Evolutionary conservation across 2,113 vertebrate species (phyloP).

Genomic region (Sphaerodactylus townsendi): DNA sequence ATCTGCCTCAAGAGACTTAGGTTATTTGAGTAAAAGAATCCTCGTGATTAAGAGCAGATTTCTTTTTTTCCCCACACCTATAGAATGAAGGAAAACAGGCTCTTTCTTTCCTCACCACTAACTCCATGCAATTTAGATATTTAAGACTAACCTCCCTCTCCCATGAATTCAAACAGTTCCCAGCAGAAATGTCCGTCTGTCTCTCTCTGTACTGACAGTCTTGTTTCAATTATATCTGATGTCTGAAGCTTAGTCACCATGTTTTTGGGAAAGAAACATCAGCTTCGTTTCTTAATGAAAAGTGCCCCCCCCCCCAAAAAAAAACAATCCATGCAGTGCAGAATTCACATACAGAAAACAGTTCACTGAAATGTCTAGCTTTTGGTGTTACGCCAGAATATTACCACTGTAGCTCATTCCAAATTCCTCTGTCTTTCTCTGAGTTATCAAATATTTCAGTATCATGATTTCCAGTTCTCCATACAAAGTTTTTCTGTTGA

Average conservation of each 20-base stretch:
- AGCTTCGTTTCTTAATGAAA: slow-evolving; percentile 1
- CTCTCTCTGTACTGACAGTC: background rate
- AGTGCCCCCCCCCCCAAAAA: no score
- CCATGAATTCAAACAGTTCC: slow-evolving; percentile 16
- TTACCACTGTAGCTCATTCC: background rate
- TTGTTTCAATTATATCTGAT: slow-evolving; percentile 3
- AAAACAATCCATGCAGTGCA: background rate
- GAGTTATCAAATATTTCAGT: background rate
- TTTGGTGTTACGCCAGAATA: background rate
- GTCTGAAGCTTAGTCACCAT: background rate
- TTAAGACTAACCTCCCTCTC: slow-evolving; percentile 26
- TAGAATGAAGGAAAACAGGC: slow-evolving; percentile 5
- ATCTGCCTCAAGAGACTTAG: slow-evolving; percentile 22
- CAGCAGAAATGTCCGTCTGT: background rate
- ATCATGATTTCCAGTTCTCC: background rate
- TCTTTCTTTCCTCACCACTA: slow-evolving; percentile 23
- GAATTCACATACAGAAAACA: background rate
- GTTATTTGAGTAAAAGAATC: slow-evolving; percentile 34
- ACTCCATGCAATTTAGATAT: slow-evolving; percentile 23
- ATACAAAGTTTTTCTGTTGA: background rate
- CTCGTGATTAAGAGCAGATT: slow-evolving; percentile 27
- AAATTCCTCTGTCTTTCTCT: background rate
- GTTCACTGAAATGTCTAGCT: background rate
- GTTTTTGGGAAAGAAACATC: background rate
- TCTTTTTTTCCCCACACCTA: background rate